Evolutionary conservation across 1,140 invertebrate species (phyloP), one percentile per base, ranked within the genome.

Genomic region (Drosophila hydei): DNA sequence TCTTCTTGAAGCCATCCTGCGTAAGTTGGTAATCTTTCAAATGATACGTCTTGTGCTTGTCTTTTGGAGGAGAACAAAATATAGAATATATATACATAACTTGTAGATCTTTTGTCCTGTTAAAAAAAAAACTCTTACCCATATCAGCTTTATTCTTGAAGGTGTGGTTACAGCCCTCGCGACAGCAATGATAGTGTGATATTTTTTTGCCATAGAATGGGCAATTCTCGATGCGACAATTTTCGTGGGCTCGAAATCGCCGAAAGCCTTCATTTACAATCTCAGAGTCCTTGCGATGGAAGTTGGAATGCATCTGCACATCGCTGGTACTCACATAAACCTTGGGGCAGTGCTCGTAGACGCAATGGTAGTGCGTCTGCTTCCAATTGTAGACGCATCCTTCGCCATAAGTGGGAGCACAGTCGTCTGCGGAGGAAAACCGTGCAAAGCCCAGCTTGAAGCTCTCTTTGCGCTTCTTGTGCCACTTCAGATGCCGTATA

Each of bases 131-230:
- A n/a, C n/a, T n/a, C n/a, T n/a, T 94, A 99, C 98, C 98, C 98
- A 99, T 99, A 92, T 99, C 98, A 79, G 98, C 97, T 92, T 99
- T 99, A 92, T 99, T 99, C 92, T 99, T 99, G 92, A 99, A 99
- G 0, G 98, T 99, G 91, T 97, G 98, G 68, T 96, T 95, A 92
- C 98, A 99, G 4, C 95, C 95, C 42, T 95, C 92, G 80, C 98
- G 93, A 62, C 97, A 93, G 92, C 98, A 99, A 91, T 99, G 98
- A 92, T 99, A 99, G 92, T 99, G 98, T 6, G 98, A 99, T 18
- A 98, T 99, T 68, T 97, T 93, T 91, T 99, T 98, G n/a, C 97
- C 97, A 81, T 95, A 96, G 92, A 99, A 99, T 19, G 95, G 94
- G 92, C 98, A 99, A 77, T 96, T 94, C 50, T 89, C 87, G n/a